Base-by-base conservation (phyloP, 2,888 invertebrate genomes). In the Microctonus brassicae region DNA sequence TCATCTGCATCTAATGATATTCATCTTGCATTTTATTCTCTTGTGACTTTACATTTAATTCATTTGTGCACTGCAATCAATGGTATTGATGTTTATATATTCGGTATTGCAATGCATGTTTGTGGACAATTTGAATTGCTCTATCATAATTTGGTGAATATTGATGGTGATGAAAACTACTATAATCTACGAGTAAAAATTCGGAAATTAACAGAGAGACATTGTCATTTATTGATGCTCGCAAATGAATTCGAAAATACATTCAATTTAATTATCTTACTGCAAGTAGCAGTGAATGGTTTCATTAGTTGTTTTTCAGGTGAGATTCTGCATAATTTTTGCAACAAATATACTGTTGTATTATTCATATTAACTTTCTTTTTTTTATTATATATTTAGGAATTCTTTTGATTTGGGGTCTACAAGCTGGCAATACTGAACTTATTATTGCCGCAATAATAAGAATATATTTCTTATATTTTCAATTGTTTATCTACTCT, bases 261-360 rank as follows among this genome's bases (percentile, higher is more conserved):
- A 9, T 77, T 76, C 63, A 74, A 73, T 58, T 26, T 75, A 17
- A 64, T 77, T 3, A 73, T 76, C 4, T 69, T 77, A 1, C 42
- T 73, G 4, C 73, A 76, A 60, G 63, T 77, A 1, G 63, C 67
- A 9, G 68, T 72, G 9, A 76, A 72, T 36, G 57, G 72, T 22
- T 57, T 75, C n/a, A 60, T 76, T 24, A 75, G 76, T 61, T 71
- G 69, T 57, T 53, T 77, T 22, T 75, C 70, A 17, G 57, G 69
- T 69, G 36, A 39, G 26, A 26, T 17, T 6, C 10, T 26, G 26
- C 13, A 29, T 33, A 11, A n/a, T 0, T 29, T 26, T 33, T 10
- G 17, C 24, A 58, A 26, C 26, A 33, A n/a, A 24, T 33, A 11
- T 1, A 34, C 7, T 60, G 24, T 6, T n/a, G 11, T 13, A 7